A percentile compares a stretch with the other conserved stretches of the same genome.
Evolutionary conservation across 2,888 invertebrate genomes (phyloP).

Genomic region (Psococerastis gibbosa): DNA sequence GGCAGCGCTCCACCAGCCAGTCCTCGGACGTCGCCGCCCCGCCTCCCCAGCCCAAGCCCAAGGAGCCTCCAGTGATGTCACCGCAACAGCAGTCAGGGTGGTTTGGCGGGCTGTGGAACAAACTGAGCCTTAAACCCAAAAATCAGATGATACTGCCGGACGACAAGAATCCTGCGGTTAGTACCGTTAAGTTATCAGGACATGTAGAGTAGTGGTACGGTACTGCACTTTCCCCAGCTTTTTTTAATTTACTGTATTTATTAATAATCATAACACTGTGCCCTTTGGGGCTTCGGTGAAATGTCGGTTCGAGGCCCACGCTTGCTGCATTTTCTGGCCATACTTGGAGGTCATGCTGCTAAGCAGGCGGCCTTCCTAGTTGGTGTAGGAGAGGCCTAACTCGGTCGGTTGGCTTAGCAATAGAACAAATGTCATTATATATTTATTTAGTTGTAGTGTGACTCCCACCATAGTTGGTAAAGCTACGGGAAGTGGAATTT

Average conservation of each 20-base stretch:
- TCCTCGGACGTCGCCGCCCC: not conserved
- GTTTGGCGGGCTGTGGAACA: conserved; percentile 76
- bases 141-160: conserved; percentile 94
- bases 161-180: conserved; percentile 78
- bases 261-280: not conserved
- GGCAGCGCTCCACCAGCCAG: conserved; percentile 5
- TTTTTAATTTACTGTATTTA: conserved; percentile 2
- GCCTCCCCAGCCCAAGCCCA: not conserved
- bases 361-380: no score
- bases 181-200: conserved; percentile 18
- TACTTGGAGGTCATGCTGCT: no score
- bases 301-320: no score
- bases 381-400: no score
- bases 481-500: no score
- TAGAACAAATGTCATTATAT: no score
- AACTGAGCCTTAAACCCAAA: conserved; percentile 61
- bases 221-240: conserved; percentile 11
- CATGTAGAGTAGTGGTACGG: conserved; percentile 12
- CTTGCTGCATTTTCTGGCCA: no score
- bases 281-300: not conserved
- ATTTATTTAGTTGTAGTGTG: no score
- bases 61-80: not conserved
- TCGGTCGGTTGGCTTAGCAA: no score
- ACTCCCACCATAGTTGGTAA: no score
- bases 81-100: conserved; percentile 32